Percentiles rank a stretch among this genome's conserved stretches.
These are phyloP conservation scores for Podocnemis expansa DNA, from an alignment of 2,113 vertebrate genomes.

Conservation along the genomic window DNA sequence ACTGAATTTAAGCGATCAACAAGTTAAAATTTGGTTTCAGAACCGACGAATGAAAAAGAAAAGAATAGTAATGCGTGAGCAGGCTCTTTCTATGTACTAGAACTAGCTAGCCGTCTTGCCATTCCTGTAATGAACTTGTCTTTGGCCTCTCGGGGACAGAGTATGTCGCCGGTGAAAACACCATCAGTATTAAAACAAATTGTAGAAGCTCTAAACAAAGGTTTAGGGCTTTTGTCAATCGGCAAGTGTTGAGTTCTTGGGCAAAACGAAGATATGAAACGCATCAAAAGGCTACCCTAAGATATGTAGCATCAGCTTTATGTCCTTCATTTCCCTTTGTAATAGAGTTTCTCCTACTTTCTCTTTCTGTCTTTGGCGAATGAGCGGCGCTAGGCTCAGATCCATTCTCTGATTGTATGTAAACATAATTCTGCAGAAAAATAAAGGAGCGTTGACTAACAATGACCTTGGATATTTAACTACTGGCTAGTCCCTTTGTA, in stretches of 20 bases:
- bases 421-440: conserved; percentile 63
- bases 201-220: background rate
- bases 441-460: conserved; percentile 64
- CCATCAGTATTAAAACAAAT: background rate
- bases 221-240: background rate
- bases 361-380: conserved; percentile 43
- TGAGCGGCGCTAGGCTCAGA: conserved; percentile 51
- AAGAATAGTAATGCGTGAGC: conserved; percentile 89
- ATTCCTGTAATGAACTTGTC: conserved; percentile 64
- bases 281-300: background rate
- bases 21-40: conserved; percentile 99
- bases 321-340: conserved; percentile 46
- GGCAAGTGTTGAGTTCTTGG: background rate
- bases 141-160: conserved; percentile 56
- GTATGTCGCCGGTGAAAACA: background rate
- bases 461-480: conserved; percentile 51
- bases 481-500: conserved; percentile 46
- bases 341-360: conserved; percentile 49
- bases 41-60: conserved; percentile 98
- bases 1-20: conserved; percentile 94
- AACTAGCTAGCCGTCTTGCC: background rate
- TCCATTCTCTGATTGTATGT: conserved; percentile 63
- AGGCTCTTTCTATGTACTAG: conserved; percentile 84
- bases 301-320: conserved; percentile 58
- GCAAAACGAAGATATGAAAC: background rate